Evolutionary conservation across 1,140 invertebrate species (phyloP).

Genomic region (Aporrectodea caliginosa): DNA sequence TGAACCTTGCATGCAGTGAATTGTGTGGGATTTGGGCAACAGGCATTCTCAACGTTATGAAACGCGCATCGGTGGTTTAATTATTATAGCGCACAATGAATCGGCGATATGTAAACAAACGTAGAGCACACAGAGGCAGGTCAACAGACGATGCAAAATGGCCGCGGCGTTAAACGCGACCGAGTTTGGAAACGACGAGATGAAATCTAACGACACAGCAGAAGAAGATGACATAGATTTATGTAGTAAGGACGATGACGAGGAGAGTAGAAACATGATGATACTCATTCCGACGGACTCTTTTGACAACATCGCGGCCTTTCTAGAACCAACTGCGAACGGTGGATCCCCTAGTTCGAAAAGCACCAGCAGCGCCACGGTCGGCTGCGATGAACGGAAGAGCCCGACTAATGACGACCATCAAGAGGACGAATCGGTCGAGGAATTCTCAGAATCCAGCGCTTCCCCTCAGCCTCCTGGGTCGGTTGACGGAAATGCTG

Average conservation of each 20-base stretch:
- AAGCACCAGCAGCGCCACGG: too few relatives aligned
- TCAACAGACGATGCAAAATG: too few relatives aligned
- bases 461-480: neutral
- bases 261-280: neutral
- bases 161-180: too few relatives aligned
- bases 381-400: neutral
- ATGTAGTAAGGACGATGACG: neutral
- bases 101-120: too few relatives aligned
- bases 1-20: too few relatives aligned
- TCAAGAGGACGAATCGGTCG: neutral
- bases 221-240: neutral
- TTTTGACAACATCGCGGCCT: neutral
- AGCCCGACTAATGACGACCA: neutral
- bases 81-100: too few relatives aligned
- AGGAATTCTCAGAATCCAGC: neutral
- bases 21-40: too few relatives aligned
- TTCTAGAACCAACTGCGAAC: neutral
- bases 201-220: neutral
- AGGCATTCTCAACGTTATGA: too few relatives aligned
- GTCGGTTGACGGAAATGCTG: too few relatives aligned
- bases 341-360: neutral
- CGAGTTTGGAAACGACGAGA: too few relatives aligned
- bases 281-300: neutral
- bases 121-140: too few relatives aligned
- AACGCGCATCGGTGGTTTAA: too few relatives aligned